phyloP scores from a whole-genome alignment of 2,888 invertebrate species.

The Catocala sponsa region DNA sequence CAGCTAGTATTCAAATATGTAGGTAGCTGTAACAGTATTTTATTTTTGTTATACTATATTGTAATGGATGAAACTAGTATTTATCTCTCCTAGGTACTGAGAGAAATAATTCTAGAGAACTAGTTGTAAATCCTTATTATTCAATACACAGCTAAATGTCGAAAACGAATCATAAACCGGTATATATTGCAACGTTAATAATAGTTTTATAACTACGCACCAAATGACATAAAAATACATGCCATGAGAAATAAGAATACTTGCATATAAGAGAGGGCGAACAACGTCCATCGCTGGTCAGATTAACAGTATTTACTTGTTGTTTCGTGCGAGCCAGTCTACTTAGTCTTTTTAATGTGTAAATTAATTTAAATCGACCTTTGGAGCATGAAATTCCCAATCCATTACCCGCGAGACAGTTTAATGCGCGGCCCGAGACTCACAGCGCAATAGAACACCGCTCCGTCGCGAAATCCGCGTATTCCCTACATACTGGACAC shows the following conservation, averaged over 20 bases:
- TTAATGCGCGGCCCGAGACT: conserved; percentile 70
- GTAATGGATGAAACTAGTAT: too few species aligned
- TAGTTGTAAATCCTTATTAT: too few species aligned
- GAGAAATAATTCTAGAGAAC: too few species aligned
- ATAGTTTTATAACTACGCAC: too few species aligned
- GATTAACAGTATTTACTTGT: conserved; percentile 79
- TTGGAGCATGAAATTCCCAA: conserved; percentile 81
- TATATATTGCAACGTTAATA: too few species aligned
- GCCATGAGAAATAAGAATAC: conserved; percentile 26
- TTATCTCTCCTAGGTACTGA: too few species aligned
- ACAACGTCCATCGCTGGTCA: conserved; percentile 62
- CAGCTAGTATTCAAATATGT: too few species aligned
- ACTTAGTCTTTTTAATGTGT: conserved; percentile 79
- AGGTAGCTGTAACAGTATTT: too few species aligned
- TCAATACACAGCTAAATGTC: too few species aligned
- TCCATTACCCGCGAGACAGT: conserved; percentile 78
- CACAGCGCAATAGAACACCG: conserved; percentile 64
- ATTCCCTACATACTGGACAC: conserved; percentile 67
- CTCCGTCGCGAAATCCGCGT: conserved; percentile 62
- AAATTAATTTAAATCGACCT: conserved; percentile 85
- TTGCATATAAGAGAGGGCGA: conserved; percentile 32
- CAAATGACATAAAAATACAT: not conserved
- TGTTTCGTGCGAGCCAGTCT: conserved; percentile 61
- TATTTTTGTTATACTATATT: too few species aligned
- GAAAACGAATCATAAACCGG: too few species aligned